These are phyloP conservation scores for Drosophila neocordata DNA, from an alignment of 1,140 invertebrate genomes.

Conservation along the genomic window DNA sequence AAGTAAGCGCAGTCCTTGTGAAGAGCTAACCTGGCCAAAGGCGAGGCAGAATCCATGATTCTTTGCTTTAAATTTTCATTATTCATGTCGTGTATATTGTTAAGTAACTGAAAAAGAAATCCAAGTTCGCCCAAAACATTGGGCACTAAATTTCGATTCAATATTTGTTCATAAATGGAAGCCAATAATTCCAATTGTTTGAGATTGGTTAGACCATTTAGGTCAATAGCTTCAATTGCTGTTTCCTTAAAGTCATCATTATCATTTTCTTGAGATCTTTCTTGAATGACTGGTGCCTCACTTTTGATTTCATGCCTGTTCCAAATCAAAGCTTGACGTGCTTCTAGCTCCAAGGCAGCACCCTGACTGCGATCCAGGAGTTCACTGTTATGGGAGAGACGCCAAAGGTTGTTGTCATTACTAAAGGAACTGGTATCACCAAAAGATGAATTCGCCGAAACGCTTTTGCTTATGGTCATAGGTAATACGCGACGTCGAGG, in stretches of 20 bases:
- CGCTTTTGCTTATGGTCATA: conserved; percentile 69
- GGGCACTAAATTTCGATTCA: conserved; percentile 70
- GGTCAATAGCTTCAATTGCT: conserved; percentile 6
- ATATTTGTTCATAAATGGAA: conserved; percentile 60
- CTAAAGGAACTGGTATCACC: conserved; percentile 75
- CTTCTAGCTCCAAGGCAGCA: conserved; percentile 57
- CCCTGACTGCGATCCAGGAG: conserved; percentile 66
- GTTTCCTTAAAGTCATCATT: neutral
- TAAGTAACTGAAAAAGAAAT: conserved; percentile 65
- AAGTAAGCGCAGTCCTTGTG: conserved; percentile 74
- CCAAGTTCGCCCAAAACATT: conserved; percentile 76
- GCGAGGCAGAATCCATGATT: neutral
- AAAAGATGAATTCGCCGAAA: conserved; percentile 50
- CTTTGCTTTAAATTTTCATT: neutral
- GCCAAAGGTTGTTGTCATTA: conserved; percentile 74
- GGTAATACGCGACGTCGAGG: conserved; percentile 74
- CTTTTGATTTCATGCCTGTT: conserved; percentile 63
- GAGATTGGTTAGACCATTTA: conserved; percentile 37
- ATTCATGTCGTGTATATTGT: conserved; percentile 40
- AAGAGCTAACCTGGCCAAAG: conserved; percentile 12
- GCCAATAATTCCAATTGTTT: conserved; percentile 49
- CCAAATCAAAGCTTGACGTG: conserved; percentile 58
- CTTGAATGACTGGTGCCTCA: conserved; percentile 40
- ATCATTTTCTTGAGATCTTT: conserved; percentile 9
- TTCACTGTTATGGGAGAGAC: conserved; percentile 64